These are phyloP conservation scores for Hetaerina titia DNA, from an alignment of 2,888 invertebrate species.

Conservation along the genomic window DNA sequence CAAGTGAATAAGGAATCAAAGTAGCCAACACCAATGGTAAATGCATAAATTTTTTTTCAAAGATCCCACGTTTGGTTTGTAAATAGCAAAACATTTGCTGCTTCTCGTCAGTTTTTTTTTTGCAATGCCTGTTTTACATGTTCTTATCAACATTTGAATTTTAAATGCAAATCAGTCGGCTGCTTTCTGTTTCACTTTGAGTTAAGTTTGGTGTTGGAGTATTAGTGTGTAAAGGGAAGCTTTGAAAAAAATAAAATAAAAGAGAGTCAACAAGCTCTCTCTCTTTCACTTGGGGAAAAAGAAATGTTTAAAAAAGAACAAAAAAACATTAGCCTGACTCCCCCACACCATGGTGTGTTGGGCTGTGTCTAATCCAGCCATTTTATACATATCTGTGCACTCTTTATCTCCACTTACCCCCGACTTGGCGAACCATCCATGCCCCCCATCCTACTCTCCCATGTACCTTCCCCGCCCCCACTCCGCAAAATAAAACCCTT, in stretches of 20 bases:
- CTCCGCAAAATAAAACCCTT: constrained; percentile 57
- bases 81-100: background rate
- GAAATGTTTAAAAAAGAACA: background rate
- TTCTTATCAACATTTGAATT: background rate
- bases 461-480: constrained; percentile 48
- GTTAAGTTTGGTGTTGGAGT: constrained; percentile 39
- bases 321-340: background rate
- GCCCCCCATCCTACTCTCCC: background rate
- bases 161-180: background rate
- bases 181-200: constrained; percentile 44
- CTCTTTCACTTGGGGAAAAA: background rate
- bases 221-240: constrained; percentile 39
- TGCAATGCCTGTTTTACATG: background rate
- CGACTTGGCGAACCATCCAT: background rate
- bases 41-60: constrained; percentile 4
- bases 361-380: constrained; percentile 53
- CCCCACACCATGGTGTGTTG: constrained; percentile 60
- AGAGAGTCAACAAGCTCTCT: background rate
- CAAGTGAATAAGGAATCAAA: constrained; percentile 55
- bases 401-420: constrained; percentile 63
- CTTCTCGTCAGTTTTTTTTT: constrained; percentile 19
- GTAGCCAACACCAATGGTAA: constrained; percentile 23
- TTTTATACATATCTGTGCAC: constrained; percentile 65
- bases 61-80: background rate
- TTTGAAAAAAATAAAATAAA: background rate